A percentile compares a stretch with the other conserved stretches of the same genome.
These are phyloP conservation scores for Tyrannus savana DNA, from an alignment of 2,113 vertebrate species.

Conservation along the genomic window DNA sequence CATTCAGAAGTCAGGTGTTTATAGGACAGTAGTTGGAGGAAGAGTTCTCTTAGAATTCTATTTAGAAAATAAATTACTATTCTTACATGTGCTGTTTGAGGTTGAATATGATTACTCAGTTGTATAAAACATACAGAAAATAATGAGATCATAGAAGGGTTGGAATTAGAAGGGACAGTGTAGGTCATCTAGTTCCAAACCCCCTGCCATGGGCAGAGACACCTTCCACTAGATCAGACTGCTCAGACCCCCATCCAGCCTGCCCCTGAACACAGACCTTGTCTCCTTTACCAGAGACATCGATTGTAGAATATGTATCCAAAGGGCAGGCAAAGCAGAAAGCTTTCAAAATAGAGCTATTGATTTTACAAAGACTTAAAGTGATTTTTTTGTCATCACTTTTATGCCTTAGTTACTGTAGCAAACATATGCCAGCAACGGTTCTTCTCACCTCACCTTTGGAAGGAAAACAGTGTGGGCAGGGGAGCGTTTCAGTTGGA, in stretches of 20 bases:
- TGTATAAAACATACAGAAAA: not conserved
- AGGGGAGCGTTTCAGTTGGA: not conserved
- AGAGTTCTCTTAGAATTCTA: not conserved
- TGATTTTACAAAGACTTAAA: not conserved
- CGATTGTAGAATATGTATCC: not conserved
- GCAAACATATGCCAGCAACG: not conserved
- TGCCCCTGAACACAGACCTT: not conserved
- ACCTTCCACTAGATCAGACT: not conserved
- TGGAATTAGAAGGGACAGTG: not conserved
- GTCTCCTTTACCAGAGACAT: not conserved
- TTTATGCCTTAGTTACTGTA: slow-evolving; percentile 8
- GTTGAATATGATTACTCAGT: not conserved
- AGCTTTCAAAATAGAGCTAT: not conserved
- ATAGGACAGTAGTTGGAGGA: not conserved
- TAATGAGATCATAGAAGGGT: not conserved
- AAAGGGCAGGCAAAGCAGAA: not conserved
- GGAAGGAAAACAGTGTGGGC: slow-evolving; percentile 12
- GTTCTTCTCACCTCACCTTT: slow-evolving; percentile 47
- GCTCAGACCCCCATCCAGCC: not conserved
- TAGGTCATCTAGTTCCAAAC: not conserved
- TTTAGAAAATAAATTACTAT: not conserved
- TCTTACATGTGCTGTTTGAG: not conserved
- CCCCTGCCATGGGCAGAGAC: not conserved
- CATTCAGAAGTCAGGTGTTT: not conserved
- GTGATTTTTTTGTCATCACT: not conserved